Base-by-base conservation (phyloP, 1,140 invertebrate genomes). In the Leptinotarsa defecta region DNA sequence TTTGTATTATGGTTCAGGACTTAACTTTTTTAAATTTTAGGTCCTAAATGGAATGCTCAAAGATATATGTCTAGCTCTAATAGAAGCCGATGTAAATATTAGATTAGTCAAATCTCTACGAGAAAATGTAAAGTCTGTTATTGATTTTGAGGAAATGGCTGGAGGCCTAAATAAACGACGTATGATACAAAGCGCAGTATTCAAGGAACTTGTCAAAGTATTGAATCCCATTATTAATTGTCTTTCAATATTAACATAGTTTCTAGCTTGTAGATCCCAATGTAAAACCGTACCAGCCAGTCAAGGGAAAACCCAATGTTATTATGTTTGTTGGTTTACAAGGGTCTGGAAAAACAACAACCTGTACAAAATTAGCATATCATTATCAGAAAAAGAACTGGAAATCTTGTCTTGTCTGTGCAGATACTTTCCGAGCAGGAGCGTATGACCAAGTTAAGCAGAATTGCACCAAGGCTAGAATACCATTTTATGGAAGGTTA, bases 361-460 rank as follows among this genome's bases (percentile, higher is more conserved):
- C 98, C 24, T 99, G 98, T 91, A 99, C 98, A 80, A 99, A 99
- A 89, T 88, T 99, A 80, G 98, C 98, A 13, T 99, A 99, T 87
- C 96, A 99, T 87, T 99, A 99, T 88, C 91, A 98, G 84, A 97
- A 97, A 82, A 99, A 99, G 88, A 98, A 98, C 81, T 99, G 98
- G 98, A 99, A 99, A 86, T 97, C 97, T 48, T 98, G 96, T 85
- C 88, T 99, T 43, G 97, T 99, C 62, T 99, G 98, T 90, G 98
- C 98, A 48, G 98, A 99, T 88, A 99, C 98, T 72, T 99, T 99
- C 87, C 92, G 98, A 88, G 98, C 98, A 85, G 98, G 98, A 88
- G 98, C 98, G 77, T 99, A 99, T 85, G 98, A 99, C 91, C 98
- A 99, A 88, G 91, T 99, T 57, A 99, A 99, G 90, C 98, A 99